Evolutionary conservation across 2,888 invertebrate genomes (phyloP).

Genomic region (Caenorhabditis uteleia): DNA sequence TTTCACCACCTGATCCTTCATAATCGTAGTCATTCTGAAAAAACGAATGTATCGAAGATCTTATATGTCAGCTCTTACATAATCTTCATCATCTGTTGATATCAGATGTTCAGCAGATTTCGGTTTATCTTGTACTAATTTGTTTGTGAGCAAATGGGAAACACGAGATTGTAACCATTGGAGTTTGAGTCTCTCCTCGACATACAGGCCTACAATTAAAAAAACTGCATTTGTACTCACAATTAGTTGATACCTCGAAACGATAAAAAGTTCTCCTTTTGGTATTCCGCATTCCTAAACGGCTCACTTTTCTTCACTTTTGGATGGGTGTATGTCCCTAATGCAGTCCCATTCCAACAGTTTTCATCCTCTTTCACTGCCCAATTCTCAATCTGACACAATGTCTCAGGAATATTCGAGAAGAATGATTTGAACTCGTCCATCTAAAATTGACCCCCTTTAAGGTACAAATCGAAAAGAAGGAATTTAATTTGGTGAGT

Average conservation of each 20-base stretch:
- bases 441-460: too few species aligned
- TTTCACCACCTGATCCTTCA: slow-evolving; percentile 19
- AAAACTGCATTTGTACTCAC: background rate
- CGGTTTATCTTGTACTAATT: background rate
- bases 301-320: slow-evolving; percentile 13
- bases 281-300: slow-evolving; percentile 31
- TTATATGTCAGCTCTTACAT: slow-evolving; percentile 11
- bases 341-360: slow-evolving; percentile 36
- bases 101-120: slow-evolving; percentile 1
- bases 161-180: slow-evolving; percentile 34
- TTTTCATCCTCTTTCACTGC: slow-evolving; percentile 3
- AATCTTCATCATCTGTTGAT: slow-evolving; percentile 34
- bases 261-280: slow-evolving; percentile 18
- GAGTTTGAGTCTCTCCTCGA: slow-evolving; percentile 26
- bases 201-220: slow-evolving; percentile 19
- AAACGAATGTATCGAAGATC: background rate
- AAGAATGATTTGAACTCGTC: slow-evolving; percentile 20
- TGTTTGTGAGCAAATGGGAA: slow-evolving; percentile 12
- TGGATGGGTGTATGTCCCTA: slow-evolving; percentile 17
- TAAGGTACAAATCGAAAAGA: too few species aligned
- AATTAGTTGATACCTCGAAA: slow-evolving; percentile 17
- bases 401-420: slow-evolving; percentile 16
- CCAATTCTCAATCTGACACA: slow-evolving; percentile 27
- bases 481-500: too few species aligned
- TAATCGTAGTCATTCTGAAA: slow-evolving; percentile 26